These are phyloP conservation scores for Anarrhichthys ocellatus DNA, from an alignment of 2,113 vertebrate genomes.

Conservation along the genomic window DNA sequence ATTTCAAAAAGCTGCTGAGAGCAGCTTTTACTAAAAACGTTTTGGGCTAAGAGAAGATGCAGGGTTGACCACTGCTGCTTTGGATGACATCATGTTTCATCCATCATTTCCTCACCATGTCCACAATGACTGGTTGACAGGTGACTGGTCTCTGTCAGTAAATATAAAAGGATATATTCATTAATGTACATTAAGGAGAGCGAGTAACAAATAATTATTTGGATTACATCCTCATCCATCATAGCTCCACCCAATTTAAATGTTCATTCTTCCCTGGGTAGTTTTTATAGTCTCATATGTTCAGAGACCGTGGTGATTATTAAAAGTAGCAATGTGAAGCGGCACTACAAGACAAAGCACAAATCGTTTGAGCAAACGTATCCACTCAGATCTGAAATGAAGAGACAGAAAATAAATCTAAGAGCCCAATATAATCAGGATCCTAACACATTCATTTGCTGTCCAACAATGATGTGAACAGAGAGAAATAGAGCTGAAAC, in stretches of 20 bases:
- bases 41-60: not conserved
- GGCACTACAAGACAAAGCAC: no score
- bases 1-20: not conserved
- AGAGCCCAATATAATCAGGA: no score
- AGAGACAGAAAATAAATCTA: no score
- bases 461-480: no score
- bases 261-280: no score
- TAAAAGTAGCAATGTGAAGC: no score
- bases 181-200: not conserved
- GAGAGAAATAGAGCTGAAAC: no score
- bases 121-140: not conserved
- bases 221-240: not conserved
- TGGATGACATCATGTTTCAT: not conserved
- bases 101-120: not conserved
- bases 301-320: no score
- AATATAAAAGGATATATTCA: not conserved
- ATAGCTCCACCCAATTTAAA: not conserved
- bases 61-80: not conserved
- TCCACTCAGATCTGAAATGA: no score
- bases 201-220: not conserved
- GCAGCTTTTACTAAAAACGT: not conserved
- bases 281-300: no score
- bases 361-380: no score
- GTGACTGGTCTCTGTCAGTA: not conserved
- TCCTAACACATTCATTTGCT: no score